Evolutionary conservation across 2,797 vertebrate genomes (phyloP).

Genomic region (Pipistrellus kuhlii): DNA sequence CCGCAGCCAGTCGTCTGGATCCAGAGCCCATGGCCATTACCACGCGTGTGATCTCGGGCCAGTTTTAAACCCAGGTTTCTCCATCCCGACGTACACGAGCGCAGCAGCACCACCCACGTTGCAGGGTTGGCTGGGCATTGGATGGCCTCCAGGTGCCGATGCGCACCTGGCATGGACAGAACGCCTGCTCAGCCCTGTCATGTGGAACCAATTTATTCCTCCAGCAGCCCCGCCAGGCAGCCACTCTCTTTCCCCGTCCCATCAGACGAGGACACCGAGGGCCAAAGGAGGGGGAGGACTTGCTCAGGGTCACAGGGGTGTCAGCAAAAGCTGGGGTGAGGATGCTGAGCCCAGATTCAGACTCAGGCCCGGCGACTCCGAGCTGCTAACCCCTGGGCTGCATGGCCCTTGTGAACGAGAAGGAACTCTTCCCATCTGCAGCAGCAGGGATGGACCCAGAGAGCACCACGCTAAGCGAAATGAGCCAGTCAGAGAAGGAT

Average conservation of each 20-base stretch:
- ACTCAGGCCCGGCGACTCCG: not conserved
- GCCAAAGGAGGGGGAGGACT: not conserved
- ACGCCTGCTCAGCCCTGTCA: not conserved
- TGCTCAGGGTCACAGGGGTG: fast-evolving
- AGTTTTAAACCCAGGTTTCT: not conserved
- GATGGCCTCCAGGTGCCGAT: too few species aligned
- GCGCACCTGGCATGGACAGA: fast-evolving
- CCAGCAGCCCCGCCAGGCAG: not conserved
- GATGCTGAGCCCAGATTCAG: not conserved
- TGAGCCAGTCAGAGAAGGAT: too few species aligned
- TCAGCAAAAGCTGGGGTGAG: not conserved
- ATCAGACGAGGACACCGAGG: not conserved
- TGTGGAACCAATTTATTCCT: not conserved
- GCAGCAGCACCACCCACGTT: fast-evolving
- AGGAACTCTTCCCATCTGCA: too few species aligned
- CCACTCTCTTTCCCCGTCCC: not conserved
- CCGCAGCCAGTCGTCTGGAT: not conserved
- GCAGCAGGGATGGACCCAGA: too few species aligned
- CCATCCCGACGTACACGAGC: not conserved
- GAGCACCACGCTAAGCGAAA: too few species aligned
- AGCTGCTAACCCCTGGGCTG: too few species aligned
- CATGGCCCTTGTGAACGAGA: too few species aligned
- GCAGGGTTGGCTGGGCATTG: not conserved
- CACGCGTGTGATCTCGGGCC: not conserved
- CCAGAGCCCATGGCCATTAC: not conserved